Percentiles rank a stretch among this genome's conserved stretches.
These are phyloP conservation scores for Cochlearius cochlearius DNA, from an alignment of 2,113 vertebrate genomes.

Conservation along the genomic window DNA sequence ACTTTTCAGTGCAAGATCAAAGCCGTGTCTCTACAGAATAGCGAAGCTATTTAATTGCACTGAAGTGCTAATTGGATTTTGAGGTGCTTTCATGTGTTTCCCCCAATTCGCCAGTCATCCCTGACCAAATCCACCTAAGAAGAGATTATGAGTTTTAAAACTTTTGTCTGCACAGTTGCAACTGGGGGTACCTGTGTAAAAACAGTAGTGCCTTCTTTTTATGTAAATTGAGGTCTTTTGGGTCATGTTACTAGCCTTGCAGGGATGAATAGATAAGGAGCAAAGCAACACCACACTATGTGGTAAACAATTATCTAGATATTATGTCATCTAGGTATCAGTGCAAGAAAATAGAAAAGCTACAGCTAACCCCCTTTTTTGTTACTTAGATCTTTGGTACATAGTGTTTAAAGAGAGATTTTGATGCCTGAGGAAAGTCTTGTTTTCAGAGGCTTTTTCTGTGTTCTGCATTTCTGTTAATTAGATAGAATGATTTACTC, in stretches of 20 bases:
- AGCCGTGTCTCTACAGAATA: conserved; percentile 77
- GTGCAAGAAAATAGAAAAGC: conserved; percentile 18
- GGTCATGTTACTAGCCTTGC: conserved; percentile 53
- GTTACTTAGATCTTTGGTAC: not conserved
- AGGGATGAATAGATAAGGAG: conserved; percentile 40
- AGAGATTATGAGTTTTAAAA: conserved; percentile 77
- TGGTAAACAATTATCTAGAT: conserved; percentile 46
- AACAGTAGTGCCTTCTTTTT: conserved; percentile 64
- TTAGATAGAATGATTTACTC: not conserved
- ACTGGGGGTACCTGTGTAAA: conserved; percentile 69
- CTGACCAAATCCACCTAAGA: conserved; percentile 75
- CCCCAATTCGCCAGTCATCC: conserved; percentile 79
- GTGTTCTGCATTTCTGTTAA: not conserved
- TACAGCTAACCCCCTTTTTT: not conserved
- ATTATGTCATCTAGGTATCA: not conserved
- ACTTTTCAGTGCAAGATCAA: conserved; percentile 82
- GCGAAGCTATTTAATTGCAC: conserved; percentile 82
- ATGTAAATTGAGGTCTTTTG: conserved; percentile 67
- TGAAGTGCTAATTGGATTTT: conserved; percentile 86
- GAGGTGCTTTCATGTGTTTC: conserved; percentile 81
- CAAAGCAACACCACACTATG: conserved; percentile 17
- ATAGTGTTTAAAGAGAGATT: not conserved
- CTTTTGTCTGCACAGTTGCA: conserved; percentile 59
- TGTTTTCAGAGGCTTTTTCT: not conserved
- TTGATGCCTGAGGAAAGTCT: not conserved